phyloP scores from a whole-genome alignment of 2,888 invertebrate genomes.

The Dicyrtomina minuta region DNA sequence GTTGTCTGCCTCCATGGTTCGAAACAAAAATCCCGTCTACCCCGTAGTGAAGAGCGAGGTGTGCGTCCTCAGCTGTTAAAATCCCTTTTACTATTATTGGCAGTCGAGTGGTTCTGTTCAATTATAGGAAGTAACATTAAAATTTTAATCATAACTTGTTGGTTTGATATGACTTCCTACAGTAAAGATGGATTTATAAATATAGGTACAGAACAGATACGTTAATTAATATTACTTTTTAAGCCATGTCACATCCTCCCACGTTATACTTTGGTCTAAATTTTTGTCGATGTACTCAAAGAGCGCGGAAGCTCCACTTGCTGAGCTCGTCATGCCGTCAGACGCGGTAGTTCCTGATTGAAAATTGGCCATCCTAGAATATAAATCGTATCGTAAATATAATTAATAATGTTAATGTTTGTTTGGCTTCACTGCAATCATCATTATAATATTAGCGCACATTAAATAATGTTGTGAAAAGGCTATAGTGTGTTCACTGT shows the following conservation, averaged over 20 bases:
- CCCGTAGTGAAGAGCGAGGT: conserved; percentile 70
- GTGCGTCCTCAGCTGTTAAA: conserved; percentile 81
- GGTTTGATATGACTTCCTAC: too few relatives aligned
- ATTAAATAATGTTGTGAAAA: neutral
- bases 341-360: conserved; percentile 59
- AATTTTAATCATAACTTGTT: too few relatives aligned
- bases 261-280: conserved; percentile 78
- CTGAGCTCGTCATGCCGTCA: neutral
- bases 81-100: conserved; percentile 86
- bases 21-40: conserved; percentile 83
- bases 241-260: conserved; percentile 84
- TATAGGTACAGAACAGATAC: neutral
- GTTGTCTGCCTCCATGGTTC: conserved; percentile 89
- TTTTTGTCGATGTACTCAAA: conserved; percentile 73
- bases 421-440: too few relatives aligned
- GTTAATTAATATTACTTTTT: conserved; percentile 60
- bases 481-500: too few relatives aligned
- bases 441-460: too few relatives aligned
- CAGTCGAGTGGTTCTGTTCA: conserved; percentile 64
- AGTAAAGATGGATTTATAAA: neutral
- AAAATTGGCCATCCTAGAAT: conserved; percentile 75
- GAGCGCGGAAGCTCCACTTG: conserved; percentile 68
- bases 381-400: neutral
- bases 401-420: neutral
- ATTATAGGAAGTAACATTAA: neutral